Evolutionary conservation across 2,888 invertebrate species (phyloP), one percentile per base, ranked within the genome.

Genomic region (Zhengitettix transpicula): DNA sequence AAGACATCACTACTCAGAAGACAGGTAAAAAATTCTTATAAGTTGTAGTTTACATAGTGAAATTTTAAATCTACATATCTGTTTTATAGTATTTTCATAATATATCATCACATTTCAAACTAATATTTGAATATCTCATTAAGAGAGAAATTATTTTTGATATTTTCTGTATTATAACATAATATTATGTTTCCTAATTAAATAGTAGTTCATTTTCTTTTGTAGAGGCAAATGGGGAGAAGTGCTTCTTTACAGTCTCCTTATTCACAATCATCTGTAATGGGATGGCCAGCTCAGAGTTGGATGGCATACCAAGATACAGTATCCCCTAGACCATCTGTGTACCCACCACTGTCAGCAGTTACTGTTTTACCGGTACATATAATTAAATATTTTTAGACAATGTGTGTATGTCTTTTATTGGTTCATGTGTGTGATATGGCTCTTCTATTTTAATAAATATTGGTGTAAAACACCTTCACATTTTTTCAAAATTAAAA

Each of bases 321-420:
- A 1, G 54, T 67, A 9, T 65, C 65, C 2, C 47, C 53, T n/a
- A 16, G 60, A 5, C 44, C 58, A n/a, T 15, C 57, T 14, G 28
- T n/a, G 47, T 62, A 62, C 41, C 59, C 62, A 64, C 71, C 74
- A 3, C 61, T 77, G 42, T 73, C 74, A 51, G 75, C 74, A 40
- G 72, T 74, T 40, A 73, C 75, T 5, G 67, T 69, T 14, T 68
- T 78, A 65, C 72, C 77, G 63, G 77, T 77, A 68, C 64, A 65
- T 63, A 53, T n/a, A 28, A 28, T 5, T 28, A 28, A 28, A 28
- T 28, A 28, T 28, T 28, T 28, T 28, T 28, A 28, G 28, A n/a
- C 28, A 28, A 28, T 28, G 28, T 28, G 7, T 5, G 28, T 28
- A 28, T 2, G 3, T 7, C 7, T 28, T 7, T 28, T 28, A 28